Evolutionary conservation across 2,113 vertebrate species (phyloP), one percentile per base, ranked within the genome.

Genomic region (Sapajus apella): DNA sequence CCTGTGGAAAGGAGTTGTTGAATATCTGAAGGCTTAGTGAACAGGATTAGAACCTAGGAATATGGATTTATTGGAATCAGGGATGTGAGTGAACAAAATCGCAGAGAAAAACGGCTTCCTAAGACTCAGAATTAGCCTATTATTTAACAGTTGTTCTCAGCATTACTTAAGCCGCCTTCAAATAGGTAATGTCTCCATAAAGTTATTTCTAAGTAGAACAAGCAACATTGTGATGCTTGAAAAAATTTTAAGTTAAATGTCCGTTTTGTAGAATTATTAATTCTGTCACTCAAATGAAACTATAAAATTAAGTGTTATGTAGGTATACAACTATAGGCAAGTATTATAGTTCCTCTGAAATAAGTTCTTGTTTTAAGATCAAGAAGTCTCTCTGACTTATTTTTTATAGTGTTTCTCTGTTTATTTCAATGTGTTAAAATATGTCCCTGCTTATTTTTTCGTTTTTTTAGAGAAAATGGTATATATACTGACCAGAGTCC

Each of bases 131-230:
- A 87, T 58, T 76, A 55, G 13, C 47, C 56, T 76, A 5, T 91
- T 82, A 55, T 32, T 55, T n/a, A 61, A 27, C 30, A n/a, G 3
- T 85, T 75, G 1, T 81, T 58, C 30, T 73, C 21, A 43, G 66
- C 43, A 37, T 87, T 89, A n/a, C 10, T 68, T 90, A 76, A 50
- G 72, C 10, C 32, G 47, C n/a, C 52, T 80, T 82, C 30, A 91
- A 70, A 30, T 55, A 66, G 35, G 58, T 83, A 80, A 35, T 94
- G 32, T 90, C 32, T 96, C 47, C 58, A 16, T 86, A 77, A 88
- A 84, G n/a, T 47, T 94, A 75, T 21, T 92, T 85, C 21, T 79
- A 40, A 77, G 20, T 93, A 89, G 83, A 96, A 73, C 3, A 61
- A 81, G 37, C 5, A 93, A 18, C 10, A 45, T 68, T 77, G 30